Percentiles rank a stretch among this genome's conserved stretches.
Evolutionary conservation across 2,797 vertebrate species (phyloP).

Genomic region (Sphenopsis melanotis): DNA sequence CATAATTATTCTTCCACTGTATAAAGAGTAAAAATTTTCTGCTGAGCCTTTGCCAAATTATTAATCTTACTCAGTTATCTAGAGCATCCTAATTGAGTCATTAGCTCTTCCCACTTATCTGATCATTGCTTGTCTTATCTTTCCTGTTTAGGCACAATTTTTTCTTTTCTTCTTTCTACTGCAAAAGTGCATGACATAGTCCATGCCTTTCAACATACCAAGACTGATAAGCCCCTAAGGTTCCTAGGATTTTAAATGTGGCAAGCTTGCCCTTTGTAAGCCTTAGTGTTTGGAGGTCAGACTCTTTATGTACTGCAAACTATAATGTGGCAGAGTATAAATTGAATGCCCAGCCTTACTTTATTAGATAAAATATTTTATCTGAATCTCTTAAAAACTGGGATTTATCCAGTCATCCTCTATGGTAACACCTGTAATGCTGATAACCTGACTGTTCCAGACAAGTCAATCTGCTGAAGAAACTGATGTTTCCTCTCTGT

Average conservation of each 20-base stretch:
- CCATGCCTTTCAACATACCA: not conserved
- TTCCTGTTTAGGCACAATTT: not conserved
- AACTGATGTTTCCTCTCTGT: not conserved
- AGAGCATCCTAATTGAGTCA: not conserved
- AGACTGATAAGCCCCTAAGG: not conserved
- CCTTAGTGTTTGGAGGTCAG: not conserved
- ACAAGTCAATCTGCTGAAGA: not conserved
- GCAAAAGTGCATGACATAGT: not conserved
- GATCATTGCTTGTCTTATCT: not conserved
- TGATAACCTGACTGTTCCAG: not conserved
- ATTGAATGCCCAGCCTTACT: not conserved
- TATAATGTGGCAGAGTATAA: not conserved
- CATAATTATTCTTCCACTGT: not conserved
- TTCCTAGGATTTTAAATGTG: not conserved
- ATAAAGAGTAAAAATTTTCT: not conserved
- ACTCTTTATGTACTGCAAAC: not conserved
- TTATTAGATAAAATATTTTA: not conserved
- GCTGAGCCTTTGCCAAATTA: not conserved
- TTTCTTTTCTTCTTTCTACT: not conserved
- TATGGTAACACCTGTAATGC: not conserved
- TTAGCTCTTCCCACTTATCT: slow-evolving; percentile 10
- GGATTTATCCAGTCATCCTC: not conserved
- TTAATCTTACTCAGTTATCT: not conserved
- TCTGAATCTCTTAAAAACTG: not conserved
- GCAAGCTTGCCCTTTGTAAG: not conserved